Percentiles rank a stretch among this genome's conserved stretches.
Evolutionary conservation across 2,113 vertebrate genomes (phyloP).

Genomic region (Eublepharis macularius): DNA sequence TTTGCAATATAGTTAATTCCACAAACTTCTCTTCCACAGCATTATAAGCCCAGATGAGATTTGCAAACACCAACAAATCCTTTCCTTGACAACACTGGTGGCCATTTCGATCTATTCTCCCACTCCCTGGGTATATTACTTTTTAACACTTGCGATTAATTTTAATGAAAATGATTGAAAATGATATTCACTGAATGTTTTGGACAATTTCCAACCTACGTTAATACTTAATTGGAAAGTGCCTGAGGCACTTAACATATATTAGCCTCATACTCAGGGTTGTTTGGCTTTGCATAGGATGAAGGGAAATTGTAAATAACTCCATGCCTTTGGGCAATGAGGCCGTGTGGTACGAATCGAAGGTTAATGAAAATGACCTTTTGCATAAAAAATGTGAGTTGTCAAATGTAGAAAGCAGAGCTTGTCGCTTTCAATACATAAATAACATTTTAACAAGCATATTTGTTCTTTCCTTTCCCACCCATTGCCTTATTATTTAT

Average conservation of each 20-base stretch:
- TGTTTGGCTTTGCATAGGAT: constrained; percentile 61
- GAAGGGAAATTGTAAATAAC: constrained; percentile 69
- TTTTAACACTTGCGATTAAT: constrained; percentile 65
- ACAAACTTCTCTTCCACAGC: background rate
- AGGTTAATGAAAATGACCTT: constrained; percentile 68
- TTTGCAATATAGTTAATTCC: background rate
- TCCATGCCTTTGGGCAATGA: constrained; percentile 50
- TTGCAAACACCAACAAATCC: constrained; percentile 1
- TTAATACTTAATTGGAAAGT: constrained; percentile 66
- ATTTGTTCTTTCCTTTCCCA: constrained; percentile 5
- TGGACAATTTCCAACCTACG: constrained; percentile 59
- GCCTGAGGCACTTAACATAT: constrained; percentile 58
- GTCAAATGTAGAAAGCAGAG: constrained; percentile 52
- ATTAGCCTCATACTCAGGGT: constrained; percentile 58
- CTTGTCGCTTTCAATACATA: constrained; percentile 5
- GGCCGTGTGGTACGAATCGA: constrained; percentile 31
- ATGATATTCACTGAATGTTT: constrained; percentile 64
- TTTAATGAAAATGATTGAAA: constrained; percentile 71
- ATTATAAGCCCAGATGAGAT: background rate
- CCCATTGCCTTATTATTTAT: background rate
- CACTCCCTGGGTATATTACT: constrained; percentile 31
- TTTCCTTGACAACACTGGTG: constrained; percentile 32
- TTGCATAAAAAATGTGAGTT: constrained; percentile 39
- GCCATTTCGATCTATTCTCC: constrained; percentile 46
- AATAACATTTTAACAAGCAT: constrained; percentile 20